Evolutionary conservation across 1,140 invertebrate species (phyloP).

Genomic region (Diprion similis): DNA sequence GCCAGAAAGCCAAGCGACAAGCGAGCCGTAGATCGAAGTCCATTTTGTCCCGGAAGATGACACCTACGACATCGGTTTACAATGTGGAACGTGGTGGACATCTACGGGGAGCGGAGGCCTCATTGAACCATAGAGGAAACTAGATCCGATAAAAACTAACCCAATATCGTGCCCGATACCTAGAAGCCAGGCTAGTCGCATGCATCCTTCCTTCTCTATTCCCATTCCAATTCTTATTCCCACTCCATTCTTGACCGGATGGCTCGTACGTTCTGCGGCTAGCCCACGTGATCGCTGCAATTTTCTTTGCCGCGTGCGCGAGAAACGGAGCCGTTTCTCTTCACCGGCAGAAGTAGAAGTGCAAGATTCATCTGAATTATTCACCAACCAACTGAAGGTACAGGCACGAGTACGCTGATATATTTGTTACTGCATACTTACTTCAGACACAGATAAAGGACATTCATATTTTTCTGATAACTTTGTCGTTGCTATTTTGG

Average conservation of each 20-base stretch:
- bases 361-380: no score
- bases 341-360: no score
- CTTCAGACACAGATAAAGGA: no score
- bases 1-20: background rate
- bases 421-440: no score
- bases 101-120: background rate
- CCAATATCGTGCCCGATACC: conserved; percentile 6
- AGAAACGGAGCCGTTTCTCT: no score
- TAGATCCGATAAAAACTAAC: conserved; percentile 7
- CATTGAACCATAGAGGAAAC: conserved; percentile 2
- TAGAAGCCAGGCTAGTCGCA: background rate
- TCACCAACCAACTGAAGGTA: no score
- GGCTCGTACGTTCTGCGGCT: no score
- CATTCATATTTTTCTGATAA: no score
- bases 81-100: conserved; percentile 4
- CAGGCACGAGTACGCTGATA: no score
- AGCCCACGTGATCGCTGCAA: no score
- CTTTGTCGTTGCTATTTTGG: no score
- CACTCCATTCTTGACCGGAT: background rate
- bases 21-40: background rate
- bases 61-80: conserved; percentile 1
- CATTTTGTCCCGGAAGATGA: conserved; percentile 1
- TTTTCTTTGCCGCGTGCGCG: no score
- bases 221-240: background rate
- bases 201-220: conserved; percentile 4